Base-by-base conservation (phyloP, 2,888 invertebrate species). In the Drosophila siamana region DNA sequence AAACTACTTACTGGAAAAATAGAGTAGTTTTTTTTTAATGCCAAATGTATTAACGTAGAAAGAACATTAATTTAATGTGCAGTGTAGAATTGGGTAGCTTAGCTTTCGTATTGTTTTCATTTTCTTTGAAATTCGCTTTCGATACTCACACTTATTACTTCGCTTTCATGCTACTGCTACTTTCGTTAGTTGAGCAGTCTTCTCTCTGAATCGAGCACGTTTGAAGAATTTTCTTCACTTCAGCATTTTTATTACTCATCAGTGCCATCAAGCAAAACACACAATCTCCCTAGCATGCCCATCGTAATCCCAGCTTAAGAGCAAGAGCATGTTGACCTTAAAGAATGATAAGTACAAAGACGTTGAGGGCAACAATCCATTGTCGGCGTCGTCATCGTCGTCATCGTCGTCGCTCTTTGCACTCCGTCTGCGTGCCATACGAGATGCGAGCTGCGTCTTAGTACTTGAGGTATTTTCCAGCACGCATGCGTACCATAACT, bases 401-500 rank as follows among this genome's bases (percentile, higher is more conserved):
- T n/a, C 33, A n/a, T 33, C 13, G n/a, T 33, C 33, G 33, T 33
- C 33, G n/a, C 51, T 40, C 51, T 52, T 36, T 33, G 30, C 40
- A 22, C 63, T 41, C 13, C 15, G 48, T 46, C 51, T 28, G 68
- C 30, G 15, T 61, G 61, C 56, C 61, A 55, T 46, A 51, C 13
- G 19, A 70, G 52, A 50, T 48, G 7, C 24, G 38, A 64, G 36
- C 22, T 26, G 28, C n/a, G 36, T n/a, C 41, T 36, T 46, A 46
- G 48, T 61, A 61, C 75, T 74, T 70, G 15, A 66, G 66, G 57
- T 70, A 74, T 56, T 65, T 69, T 56, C 30, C 61, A 43, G 74
- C 85, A 82, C 88, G 86, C 86, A 82, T 86, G 86, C 78, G 82
- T 69, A 79, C 60, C 80, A 88, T 88, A 86, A 88, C 69, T 86